Evolutionary conservation across 1,140 invertebrate genomes (phyloP), one percentile per base, ranked within the genome.

Genomic region (Frieseomelitta varia): DNA sequence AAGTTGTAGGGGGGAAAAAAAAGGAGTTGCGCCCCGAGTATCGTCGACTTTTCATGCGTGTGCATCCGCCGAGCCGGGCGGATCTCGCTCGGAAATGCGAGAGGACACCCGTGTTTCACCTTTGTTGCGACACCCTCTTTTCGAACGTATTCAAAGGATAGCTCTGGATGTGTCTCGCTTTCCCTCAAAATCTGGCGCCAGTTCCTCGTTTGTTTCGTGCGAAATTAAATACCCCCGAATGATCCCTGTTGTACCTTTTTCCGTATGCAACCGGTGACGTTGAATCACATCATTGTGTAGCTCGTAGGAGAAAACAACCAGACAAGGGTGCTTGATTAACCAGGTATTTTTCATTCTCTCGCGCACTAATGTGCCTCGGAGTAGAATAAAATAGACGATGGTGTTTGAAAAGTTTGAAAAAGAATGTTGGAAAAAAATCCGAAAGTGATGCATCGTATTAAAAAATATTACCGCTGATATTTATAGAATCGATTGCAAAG

Each of bases 1-100:
- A 11, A 56, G 69, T 53, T 30, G 55, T 65, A 84, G 81, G 69
- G 84, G 79, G 74, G 67, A 24, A 84, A 84, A 85, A 83, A 81
- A 82, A 71, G 63, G 30, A 61, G 3, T 53, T 67, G 34, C 34
- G 14, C 76, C 47, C 72, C n/a, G 14, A 30, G 30, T 87, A n/a
- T 79, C 82, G 79, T 68, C 81, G 61, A 81, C 63, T 82, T 80
- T 76, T 72, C 83, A 79, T 53, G 65, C 53, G 56, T 56, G 74
- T 85, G 79, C 71, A 65, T 84, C 53, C 75, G 27, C n/a, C 55
- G 47, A 51, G n/a, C 15, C 30, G 74, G 67, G 65, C 39, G 51
- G 68, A 58, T 77, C 81, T 76, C 73, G 27, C 39, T n/a, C 55
- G 58, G 76, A 77, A 78, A 84, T 51, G 63, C 47, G 63, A 72